Base-by-base conservation (phyloP, 2,888 invertebrate genomes). In the Synergus japonicus region DNA sequence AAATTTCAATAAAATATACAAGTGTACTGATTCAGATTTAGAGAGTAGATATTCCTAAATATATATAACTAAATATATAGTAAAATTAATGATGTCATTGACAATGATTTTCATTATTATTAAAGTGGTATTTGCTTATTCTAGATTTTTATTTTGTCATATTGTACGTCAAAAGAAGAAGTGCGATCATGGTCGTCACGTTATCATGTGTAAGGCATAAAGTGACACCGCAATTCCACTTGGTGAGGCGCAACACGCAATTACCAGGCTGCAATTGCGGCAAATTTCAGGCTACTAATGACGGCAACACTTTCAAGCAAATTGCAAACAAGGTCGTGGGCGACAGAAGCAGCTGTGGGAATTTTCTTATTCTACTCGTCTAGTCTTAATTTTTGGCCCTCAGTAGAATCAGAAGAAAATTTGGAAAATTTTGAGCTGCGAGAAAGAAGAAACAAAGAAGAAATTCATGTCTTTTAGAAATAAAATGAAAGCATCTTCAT, bases 241-340 rank as follows among this genome's bases (percentile, higher is more conserved):
- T 46, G 13, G 67, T 2, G 22, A 67, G 46, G 67, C 22, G 66
- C 9, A 67, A 22, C 44, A 18, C 46, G 67, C 67, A 67, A 67
- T 67, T 67, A 67, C 67, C 44, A 15, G 46, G 44, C 46, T 67
- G 84, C 85, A 85, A 87, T 88, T 88, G 86, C 87, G 85, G 85
- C 86, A 81, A 83, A 85, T 85, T 86, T 86, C 82, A 83, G 79
- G 85, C 85, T 88, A 84, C 87, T 88, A 88, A 89, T 88, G 88
- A 88, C 87, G 86, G 81, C 84, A 81, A 86, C 80, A 82, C 82
- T 84, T 78, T 69, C 78, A 78, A 67, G 86, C 82, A 86, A 86
- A 88, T 89, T 77, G 86, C 85, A 87, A 89, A 89, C 89, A 86
- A 89, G 89, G 84, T 87, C 86, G 85, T 76, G 82, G 77, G 79